Percentiles rank a stretch among this genome's conserved stretches.
These are phyloP conservation scores for Phania funesta DNA, from an alignment of 2,888 invertebrate genomes.

Conservation along the genomic window DNA sequence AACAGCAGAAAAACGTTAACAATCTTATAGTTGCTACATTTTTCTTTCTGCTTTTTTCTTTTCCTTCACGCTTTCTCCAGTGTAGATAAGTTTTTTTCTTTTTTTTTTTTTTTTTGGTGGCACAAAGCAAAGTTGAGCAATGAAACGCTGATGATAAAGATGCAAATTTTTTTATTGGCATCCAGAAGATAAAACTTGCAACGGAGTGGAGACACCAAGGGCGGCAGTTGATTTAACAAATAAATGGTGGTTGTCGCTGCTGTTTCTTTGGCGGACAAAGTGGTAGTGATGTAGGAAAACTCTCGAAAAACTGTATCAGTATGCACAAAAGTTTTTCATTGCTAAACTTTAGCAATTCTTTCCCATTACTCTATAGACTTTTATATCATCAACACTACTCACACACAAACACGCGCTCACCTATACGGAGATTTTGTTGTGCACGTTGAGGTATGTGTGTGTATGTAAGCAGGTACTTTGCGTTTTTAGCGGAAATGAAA, in stretches of 20 bases:
- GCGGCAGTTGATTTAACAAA: slow-evolving; percentile 29
- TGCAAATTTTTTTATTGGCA: slow-evolving; percentile 67
- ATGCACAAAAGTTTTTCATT: slow-evolving; percentile 66
- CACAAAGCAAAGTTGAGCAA: slow-evolving; percentile 32
- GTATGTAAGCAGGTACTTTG: slow-evolving; percentile 62
- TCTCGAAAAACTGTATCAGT: slow-evolving; percentile 65
- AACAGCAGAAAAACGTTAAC: slow-evolving; percentile 63
- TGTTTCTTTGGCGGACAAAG: slow-evolving; percentile 54
- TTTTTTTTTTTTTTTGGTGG: slow-evolving; percentile 32
- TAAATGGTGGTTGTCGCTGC: slow-evolving; percentile 29
- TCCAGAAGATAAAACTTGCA: slow-evolving; percentile 34
- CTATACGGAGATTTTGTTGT: neutral
- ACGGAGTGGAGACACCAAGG: slow-evolving; percentile 37
- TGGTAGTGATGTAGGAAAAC: slow-evolving; percentile 43
- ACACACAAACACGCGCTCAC: neutral
- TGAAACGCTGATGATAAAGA: slow-evolving; percentile 64
- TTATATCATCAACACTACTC: slow-evolving; percentile 2
- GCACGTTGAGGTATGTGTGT: neutral
- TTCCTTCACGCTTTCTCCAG: neutral
- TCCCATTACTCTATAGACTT: slow-evolving; percentile 59
- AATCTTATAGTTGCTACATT: slow-evolving; percentile 54
- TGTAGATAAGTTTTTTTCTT: too few relatives aligned
- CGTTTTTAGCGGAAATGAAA: slow-evolving; percentile 60
- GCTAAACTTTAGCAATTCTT: slow-evolving; percentile 66
- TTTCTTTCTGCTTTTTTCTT: slow-evolving; percentile 29